Percentiles rank a stretch among this genome's conserved stretches.
These are phyloP conservation scores for Elephas maximus DNA, from an alignment of 2,113 vertebrate genomes.

Conservation along the genomic window DNA sequence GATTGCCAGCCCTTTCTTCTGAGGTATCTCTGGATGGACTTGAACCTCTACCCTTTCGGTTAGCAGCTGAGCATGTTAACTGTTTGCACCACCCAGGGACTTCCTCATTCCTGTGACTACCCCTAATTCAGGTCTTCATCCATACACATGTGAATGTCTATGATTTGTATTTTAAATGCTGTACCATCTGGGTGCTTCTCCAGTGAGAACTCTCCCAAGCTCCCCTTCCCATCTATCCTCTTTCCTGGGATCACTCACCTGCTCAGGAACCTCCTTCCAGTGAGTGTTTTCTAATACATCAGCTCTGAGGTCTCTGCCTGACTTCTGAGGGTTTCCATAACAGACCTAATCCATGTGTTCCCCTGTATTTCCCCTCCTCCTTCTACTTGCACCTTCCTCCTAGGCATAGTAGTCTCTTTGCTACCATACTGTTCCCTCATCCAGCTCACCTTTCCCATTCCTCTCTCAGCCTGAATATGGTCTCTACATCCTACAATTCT, in stretches of 20 bases:
- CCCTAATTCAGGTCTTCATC: background rate
- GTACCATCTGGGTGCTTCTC: background rate
- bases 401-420: background rate
- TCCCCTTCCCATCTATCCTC: background rate
- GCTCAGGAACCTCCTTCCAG: background rate
- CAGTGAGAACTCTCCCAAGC: background rate
- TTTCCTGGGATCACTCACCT: background rate
- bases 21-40: background rate
- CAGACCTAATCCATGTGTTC: background rate
- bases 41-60: background rate
- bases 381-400: background rate
- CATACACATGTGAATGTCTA: background rate
- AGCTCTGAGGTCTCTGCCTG: background rate
- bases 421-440: background rate
- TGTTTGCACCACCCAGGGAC: background rate
- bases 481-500: background rate
- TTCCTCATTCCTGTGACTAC: background rate
- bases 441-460: background rate
- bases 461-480: background rate
- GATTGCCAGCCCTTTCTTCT: background rate
- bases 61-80: too few relatives aligned
- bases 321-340: background rate
- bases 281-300: background rate
- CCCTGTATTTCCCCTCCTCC: background rate
- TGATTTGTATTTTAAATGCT: background rate